These are phyloP conservation scores for Leucoma salicis DNA, from an alignment of 2,888 invertebrate species.

Conservation along the genomic window DNA sequence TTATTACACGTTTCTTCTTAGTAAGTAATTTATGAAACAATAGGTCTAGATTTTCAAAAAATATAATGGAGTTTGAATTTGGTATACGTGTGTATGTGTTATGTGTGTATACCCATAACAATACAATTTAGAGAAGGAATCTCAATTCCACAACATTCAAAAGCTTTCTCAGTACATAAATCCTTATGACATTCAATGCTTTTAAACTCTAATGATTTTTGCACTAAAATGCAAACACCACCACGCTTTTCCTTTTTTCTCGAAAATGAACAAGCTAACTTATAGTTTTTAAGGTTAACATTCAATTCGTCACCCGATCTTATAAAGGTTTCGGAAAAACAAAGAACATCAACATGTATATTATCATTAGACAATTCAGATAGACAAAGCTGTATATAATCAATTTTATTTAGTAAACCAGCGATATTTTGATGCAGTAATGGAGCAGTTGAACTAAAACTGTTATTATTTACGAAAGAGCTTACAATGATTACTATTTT, in stretches of 20 bases:
- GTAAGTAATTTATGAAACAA: no score
- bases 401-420: conserved; percentile 1
- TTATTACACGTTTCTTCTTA: no score
- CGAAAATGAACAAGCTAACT: not conserved
- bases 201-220: conserved; percentile 1
- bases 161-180: conserved; percentile 2
- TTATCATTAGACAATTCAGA: not conserved
- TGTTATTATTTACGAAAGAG: not conserved
- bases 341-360: not conserved
- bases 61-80: no score
- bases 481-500: not conserved
- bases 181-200: not conserved
- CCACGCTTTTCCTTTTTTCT: conserved; percentile 5
- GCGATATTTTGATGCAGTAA: conserved; percentile 4
- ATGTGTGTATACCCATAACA: not conserved
- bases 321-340: conserved; percentile 4
- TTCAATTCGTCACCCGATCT: not conserved
- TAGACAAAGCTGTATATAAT: not conserved
- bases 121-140: not conserved
- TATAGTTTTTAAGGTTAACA: not conserved
- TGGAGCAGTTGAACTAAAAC: not conserved
- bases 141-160: conserved; percentile 4
- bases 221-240: conserved; percentile 1
- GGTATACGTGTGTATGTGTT: no score
- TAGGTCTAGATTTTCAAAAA: no score